These are phyloP conservation scores for Cricetomys ansorgei DNA, from an alignment of 2,113 vertebrate species.

Conservation along the genomic window DNA sequence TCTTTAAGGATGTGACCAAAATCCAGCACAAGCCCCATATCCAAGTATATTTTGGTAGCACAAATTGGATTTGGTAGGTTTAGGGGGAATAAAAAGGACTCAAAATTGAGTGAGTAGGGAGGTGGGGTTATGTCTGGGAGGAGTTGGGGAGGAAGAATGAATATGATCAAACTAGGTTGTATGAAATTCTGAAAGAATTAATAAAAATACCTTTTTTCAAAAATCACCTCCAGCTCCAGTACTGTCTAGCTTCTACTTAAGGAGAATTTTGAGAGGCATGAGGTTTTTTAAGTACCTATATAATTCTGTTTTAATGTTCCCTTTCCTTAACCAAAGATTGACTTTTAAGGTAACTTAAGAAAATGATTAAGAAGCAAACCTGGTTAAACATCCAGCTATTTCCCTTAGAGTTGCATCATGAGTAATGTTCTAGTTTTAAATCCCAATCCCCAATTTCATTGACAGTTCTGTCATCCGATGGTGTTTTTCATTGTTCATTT, in stretches of 20 bases:
- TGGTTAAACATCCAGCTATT: not conserved
- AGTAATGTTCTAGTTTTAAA: not conserved
- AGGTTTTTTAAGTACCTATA: not conserved
- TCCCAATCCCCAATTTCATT: not conserved
- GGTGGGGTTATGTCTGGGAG: too few species aligned
- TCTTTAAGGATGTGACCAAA: too few species aligned
- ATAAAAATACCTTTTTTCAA: not conserved
- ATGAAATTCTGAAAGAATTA: not conserved
- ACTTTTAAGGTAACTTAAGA: not conserved
- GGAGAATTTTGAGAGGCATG: not conserved
- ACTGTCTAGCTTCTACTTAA: not conserved
- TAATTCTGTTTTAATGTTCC: not conserved
- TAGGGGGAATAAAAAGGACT: too few species aligned
- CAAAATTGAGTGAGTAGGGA: too few species aligned
- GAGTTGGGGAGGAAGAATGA: too few species aligned
- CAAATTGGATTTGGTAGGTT: too few species aligned
- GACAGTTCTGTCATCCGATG: not conserved
- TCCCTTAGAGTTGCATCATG: not conserved
- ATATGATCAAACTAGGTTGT: too few species aligned
- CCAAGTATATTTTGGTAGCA: too few species aligned
- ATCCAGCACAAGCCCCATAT: too few species aligned
- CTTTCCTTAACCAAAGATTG: not conserved
- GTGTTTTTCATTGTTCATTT: not conserved
- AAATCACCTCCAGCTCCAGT: not conserved
- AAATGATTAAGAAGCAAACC: not conserved